Percentiles rank a stretch among this genome's conserved stretches.
These are phyloP conservation scores for Eupithecia tripunctaria DNA, from an alignment of 2,888 invertebrate species.

Conservation along the genomic window DNA sequence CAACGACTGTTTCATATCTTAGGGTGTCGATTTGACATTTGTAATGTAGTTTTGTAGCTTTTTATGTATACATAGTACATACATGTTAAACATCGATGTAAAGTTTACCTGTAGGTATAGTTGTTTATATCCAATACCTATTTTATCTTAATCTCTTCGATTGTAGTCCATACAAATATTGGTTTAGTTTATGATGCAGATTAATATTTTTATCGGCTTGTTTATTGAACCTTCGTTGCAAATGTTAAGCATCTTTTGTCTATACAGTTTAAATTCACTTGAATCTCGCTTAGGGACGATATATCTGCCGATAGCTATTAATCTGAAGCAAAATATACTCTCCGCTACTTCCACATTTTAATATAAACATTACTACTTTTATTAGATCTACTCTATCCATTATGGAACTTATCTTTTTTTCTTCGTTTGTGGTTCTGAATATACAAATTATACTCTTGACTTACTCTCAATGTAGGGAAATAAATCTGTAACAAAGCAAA, in stretches of 20 bases:
- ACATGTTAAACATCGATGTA: conserved; percentile 13
- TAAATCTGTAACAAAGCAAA: not conserved
- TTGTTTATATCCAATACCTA: not conserved
- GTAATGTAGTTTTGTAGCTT: conserved; percentile 54
- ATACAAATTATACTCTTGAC: not conserved
- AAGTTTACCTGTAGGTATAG: conserved; percentile 5
- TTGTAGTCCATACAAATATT: not conserved
- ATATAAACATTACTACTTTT: not conserved
- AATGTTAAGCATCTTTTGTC: not conserved
- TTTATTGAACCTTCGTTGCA: not conserved
- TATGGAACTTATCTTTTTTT: not conserved
- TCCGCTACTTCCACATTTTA: not conserved
- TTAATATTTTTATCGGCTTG: not conserved
- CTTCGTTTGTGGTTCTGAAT: not conserved
- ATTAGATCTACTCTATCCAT: not conserved
- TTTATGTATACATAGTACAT: conserved; percentile 39
- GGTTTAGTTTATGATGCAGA: not conserved
- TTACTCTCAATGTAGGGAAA: not conserved
- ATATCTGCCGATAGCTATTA: not conserved
- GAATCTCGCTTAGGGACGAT: not conserved
- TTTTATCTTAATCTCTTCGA: not conserved
- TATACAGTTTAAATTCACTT: not conserved
- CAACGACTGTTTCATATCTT: conserved; percentile 64
- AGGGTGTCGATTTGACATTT: conserved; percentile 54
- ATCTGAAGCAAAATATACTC: not conserved